Evolutionary conservation across 2,888 invertebrate species (phyloP).

Genomic region (Chorisops tibialis): DNA sequence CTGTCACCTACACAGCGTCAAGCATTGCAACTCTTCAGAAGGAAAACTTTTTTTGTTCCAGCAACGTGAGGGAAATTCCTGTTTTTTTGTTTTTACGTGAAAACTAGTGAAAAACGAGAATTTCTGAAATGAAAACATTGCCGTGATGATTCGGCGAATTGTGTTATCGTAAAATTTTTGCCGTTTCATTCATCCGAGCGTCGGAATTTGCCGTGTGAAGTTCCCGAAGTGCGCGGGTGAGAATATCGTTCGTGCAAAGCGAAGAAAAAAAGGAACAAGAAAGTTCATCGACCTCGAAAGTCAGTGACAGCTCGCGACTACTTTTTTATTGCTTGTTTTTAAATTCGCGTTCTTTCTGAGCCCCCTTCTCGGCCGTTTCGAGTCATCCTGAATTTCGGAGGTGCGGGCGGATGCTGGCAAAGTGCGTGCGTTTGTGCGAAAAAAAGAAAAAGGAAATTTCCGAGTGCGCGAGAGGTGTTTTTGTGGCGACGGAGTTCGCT

Average conservation of each 20-base stretch:
- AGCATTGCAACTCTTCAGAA: neutral
- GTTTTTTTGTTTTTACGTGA: constrained; percentile 28
- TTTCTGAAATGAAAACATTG: constrained; percentile 10
- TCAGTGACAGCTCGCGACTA: constrained; percentile 29
- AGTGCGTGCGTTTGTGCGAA: neutral
- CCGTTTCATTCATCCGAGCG: constrained; percentile 1
- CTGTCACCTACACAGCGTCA: neutral
- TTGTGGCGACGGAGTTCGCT: constrained; percentile 1
- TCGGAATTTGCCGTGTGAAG: neutral
- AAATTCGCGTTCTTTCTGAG: too few relatives aligned
- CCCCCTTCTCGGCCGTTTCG: neutral
- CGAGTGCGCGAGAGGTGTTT: neutral
- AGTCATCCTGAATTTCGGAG: neutral
- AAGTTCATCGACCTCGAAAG: constrained; percentile 34
- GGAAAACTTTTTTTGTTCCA: constrained; percentile 8
- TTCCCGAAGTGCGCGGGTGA: neutral
- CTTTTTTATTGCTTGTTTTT: constrained; percentile 11
- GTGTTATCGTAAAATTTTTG: neutral
- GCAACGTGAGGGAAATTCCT: constrained; percentile 22
- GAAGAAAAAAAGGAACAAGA: constrained; percentile 6
- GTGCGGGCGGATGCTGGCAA: neutral
- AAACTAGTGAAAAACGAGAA: constrained; percentile 19
- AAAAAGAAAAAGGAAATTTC: constrained; percentile 4
- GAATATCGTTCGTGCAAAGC: neutral
- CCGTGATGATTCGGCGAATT: neutral